These are phyloP conservation scores for Drosophila eohydei DNA, from an alignment of 2,888 invertebrate species.

Conservation along the genomic window DNA sequence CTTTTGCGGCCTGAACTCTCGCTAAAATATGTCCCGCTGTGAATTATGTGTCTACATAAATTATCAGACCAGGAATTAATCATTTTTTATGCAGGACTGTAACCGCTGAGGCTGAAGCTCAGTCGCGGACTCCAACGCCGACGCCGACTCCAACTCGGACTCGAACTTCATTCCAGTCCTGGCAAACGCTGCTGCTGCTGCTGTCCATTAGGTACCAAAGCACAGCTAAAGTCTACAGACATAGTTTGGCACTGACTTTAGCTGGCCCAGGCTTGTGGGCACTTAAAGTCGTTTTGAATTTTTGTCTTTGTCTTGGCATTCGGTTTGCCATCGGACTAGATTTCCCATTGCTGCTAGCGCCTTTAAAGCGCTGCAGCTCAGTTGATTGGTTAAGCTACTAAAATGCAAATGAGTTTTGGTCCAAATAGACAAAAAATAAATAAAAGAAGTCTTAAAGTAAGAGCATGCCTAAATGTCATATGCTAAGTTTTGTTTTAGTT, in stretches of 20 bases:
- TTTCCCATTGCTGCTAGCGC: conserved; percentile 49
- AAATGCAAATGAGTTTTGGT: conserved; percentile 17
- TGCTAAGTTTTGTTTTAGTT: neutral
- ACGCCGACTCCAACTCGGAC: conserved; percentile 3
- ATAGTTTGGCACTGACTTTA: conserved; percentile 48
- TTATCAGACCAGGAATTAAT: conserved; percentile 82
- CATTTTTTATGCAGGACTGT: conserved; percentile 79
- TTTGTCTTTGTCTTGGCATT: conserved; percentile 60
- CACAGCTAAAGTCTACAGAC: conserved; percentile 47
- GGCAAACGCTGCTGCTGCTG: conserved; percentile 19
- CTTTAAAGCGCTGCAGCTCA: conserved; percentile 17
- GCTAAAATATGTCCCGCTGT: conserved; percentile 78
- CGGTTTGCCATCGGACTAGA: conserved; percentile 20
- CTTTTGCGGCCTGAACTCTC: conserved; percentile 74
- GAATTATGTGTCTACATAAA: conserved; percentile 83
- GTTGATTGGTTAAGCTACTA: conserved; percentile 26
- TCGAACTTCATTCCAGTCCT: conserved; percentile 25
- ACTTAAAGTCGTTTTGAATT: conserved; percentile 73
- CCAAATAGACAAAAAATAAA: neutral
- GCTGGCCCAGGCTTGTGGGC: conserved; percentile 47
- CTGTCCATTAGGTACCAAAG: conserved; percentile 71
- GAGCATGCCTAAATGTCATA: neutral
- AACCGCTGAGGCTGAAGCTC: conserved; percentile 25
- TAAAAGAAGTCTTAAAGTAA: neutral
- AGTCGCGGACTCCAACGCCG: conserved; percentile 19